Evolutionary conservation across 2,797 vertebrate species (phyloP).

Genomic region (Xenentodon cancila): DNA sequence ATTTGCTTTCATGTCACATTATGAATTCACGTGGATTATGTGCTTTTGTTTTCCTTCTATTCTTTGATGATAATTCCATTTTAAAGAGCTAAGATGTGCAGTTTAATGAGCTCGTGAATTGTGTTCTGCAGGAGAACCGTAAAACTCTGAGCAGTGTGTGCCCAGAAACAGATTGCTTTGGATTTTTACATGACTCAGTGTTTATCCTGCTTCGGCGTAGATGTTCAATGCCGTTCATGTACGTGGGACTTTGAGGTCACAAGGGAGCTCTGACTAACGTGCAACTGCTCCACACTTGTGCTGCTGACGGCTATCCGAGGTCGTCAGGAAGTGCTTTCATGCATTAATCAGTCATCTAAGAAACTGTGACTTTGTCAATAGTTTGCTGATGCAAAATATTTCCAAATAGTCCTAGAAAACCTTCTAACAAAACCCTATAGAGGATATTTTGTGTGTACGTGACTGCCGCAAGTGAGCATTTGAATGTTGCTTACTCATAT

Average conservation of each 20-base stretch:
- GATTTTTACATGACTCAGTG: background rate
- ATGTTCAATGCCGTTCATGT: background rate
- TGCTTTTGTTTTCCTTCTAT: too few relatives aligned
- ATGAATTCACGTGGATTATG: too few relatives aligned
- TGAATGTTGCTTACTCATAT: too few relatives aligned
- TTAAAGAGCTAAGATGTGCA: too few relatives aligned
- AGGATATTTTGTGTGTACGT: too few relatives aligned
- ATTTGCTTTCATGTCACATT: too few relatives aligned
- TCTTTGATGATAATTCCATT: too few relatives aligned
- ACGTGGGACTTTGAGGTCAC: background rate
- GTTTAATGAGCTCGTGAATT: too few relatives aligned
- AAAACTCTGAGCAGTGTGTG: background rate
- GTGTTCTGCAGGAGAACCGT: background rate
- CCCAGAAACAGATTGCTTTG: background rate
- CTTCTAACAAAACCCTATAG: background rate
- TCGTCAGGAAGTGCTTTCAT: slow-evolving; percentile 15
- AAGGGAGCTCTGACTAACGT: background rate
- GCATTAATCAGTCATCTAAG: slow-evolving; percentile 38
- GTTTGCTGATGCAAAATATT: slow-evolving; percentile 42
- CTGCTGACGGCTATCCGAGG: slow-evolving; percentile 2
- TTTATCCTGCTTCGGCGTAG: too few relatives aligned
- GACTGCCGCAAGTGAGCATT: too few relatives aligned
- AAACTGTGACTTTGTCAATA: slow-evolving; percentile 46
- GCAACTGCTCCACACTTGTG: slow-evolving; percentile 22
- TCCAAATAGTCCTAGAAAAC: slow-evolving; percentile 48